Conservation (phyloP, 1,140 invertebrate species). For the Eupristina koningsbergeri region DNA sequence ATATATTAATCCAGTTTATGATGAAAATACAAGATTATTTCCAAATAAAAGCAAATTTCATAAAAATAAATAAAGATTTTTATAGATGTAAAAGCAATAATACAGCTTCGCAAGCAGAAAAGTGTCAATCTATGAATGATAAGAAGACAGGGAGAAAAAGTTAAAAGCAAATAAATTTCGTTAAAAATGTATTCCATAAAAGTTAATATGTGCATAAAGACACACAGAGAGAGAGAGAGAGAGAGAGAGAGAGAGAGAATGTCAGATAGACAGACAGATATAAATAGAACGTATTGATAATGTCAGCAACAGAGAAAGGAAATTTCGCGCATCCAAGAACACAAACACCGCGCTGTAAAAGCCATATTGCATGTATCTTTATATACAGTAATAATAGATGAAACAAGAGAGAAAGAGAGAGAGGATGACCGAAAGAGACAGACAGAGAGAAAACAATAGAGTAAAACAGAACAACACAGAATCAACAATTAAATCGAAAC, state of each 20-base stretch:
- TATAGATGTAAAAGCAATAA: neutral
- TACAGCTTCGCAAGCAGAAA: slow-evolving; percentile 1
- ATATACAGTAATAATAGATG: slow-evolving; percentile 57
- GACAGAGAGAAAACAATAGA: slow-evolving; percentile 25
- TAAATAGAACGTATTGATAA: slow-evolving; percentile 59
- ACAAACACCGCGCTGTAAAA: slow-evolving; percentile 12
- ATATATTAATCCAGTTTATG: too few relatives aligned
- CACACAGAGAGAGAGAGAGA: neutral
- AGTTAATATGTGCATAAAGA: neutral
- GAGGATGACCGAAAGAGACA: slow-evolving; percentile 22
- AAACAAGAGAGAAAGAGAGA: neutral
- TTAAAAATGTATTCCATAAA: slow-evolving; percentile 23
- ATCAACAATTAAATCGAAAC: slow-evolving; percentile 73
- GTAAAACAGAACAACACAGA: slow-evolving; percentile 64
- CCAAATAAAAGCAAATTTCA: neutral
- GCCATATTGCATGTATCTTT: slow-evolving; percentile 15
- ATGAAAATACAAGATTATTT: neutral
- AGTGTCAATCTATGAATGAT: neutral
- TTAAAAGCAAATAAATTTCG: slow-evolving; percentile 5
- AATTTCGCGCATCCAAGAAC: slow-evolving; percentile 54
- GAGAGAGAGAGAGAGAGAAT: neutral
- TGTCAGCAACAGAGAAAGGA: slow-evolving; percentile 59
- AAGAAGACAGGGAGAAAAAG: slow-evolving; percentile 40
- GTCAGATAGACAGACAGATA: neutral
- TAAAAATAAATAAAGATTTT: slow-evolving; percentile 46